Evolutionary conservation across 2,113 vertebrate genomes (phyloP).

Genomic region (Melozone crissalis): DNA sequence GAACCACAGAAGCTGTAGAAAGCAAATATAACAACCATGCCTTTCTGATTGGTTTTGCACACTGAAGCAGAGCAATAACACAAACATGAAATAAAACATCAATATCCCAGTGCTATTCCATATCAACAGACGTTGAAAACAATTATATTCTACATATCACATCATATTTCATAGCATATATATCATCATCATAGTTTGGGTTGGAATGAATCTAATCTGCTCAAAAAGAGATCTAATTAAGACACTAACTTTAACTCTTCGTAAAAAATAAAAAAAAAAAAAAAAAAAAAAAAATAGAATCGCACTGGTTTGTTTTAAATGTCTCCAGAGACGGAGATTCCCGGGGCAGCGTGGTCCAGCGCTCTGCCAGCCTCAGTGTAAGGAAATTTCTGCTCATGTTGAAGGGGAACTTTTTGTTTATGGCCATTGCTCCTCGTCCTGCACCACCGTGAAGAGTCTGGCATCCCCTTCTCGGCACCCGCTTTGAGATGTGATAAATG

Average conservation of each 20-base stretch:
- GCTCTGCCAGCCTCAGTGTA: too few species aligned
- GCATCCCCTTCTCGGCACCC: neutral
- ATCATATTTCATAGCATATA: neutral
- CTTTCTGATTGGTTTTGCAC: neutral
- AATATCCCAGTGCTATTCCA: neutral
- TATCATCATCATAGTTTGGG: neutral
- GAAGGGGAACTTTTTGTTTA: neutral
- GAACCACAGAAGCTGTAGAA: neutral
- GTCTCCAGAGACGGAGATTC: neutral
- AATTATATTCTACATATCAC: neutral
- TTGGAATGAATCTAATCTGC: neutral
- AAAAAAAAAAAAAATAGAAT: neutral
- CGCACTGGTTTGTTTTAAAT: neutral
- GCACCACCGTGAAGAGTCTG: neutral
- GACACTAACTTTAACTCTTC: neutral
- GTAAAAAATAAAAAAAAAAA: neutral
- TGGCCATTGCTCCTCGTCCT: neutral
- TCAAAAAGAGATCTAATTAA: neutral
- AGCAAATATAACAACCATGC: neutral
- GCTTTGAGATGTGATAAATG: rapidly evolving
- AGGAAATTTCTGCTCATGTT: neutral
- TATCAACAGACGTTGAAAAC: neutral
- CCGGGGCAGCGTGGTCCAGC: neutral
- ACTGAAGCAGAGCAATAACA: neutral
- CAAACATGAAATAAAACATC: neutral